These are phyloP conservation scores for Helicolenus hilgendorfi DNA, from an alignment of 2,797 vertebrate species.

Conservation along the genomic window DNA sequence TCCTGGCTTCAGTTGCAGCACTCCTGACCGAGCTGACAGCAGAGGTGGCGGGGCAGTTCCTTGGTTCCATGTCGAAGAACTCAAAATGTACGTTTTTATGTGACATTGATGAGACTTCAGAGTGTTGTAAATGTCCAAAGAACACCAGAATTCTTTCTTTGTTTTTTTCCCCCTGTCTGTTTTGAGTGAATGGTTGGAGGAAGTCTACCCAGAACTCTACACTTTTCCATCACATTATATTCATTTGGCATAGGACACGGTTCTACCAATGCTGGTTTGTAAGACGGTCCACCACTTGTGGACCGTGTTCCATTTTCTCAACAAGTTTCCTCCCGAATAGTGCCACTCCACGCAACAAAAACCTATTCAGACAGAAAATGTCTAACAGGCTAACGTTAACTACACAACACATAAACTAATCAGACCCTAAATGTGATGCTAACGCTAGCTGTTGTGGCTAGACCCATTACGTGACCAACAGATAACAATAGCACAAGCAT, in stretches of 20 bases:
- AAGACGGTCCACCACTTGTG: neutral
- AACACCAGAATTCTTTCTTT: neutral
- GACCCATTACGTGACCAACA: no score
- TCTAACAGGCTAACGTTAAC: no score
- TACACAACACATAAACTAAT: no score
- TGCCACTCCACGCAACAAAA: no score
- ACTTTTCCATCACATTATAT: neutral
- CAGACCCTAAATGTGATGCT: no score
- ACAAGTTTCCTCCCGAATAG: no score
- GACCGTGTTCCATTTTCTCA: no score
- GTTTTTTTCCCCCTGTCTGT: neutral
- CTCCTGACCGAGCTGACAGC: neutral
- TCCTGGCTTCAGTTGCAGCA: neutral
- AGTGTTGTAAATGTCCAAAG: neutral
- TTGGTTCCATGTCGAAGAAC: neutral
- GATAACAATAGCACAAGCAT: no score
- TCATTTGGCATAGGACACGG: neutral
- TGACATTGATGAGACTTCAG: neutral
- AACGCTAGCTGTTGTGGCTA: no score
- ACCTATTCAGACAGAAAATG: no score
- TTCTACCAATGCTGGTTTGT: neutral
- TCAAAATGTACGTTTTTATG: neutral
- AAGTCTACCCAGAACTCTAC: neutral
- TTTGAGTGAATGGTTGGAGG: neutral
- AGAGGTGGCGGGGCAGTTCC: neutral